Conservation (phyloP, 1,140 invertebrate genomes). For the Drosophila pallidifrons region DNA sequence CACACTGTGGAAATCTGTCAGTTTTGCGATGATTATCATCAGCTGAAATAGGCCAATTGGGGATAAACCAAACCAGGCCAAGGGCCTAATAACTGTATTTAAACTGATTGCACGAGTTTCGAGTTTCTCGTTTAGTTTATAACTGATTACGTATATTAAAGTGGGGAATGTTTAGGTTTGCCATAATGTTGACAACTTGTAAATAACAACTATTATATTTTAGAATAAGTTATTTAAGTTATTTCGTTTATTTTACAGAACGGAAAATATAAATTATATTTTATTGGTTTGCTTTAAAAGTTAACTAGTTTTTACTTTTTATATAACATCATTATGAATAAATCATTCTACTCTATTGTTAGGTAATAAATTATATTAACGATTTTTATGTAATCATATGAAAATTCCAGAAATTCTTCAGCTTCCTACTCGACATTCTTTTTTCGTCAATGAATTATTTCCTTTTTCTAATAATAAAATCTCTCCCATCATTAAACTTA, state of each 20-base stretch:
- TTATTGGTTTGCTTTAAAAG: no score
- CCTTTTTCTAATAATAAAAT: neutral
- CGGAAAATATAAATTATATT: neutral
- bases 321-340: no score
- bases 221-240: neutral
- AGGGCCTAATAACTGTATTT: constrained; percentile 7
- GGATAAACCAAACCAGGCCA: constrained; percentile 2
- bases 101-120: neutral
- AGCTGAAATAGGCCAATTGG: constrained; percentile 4
- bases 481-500: neutral
- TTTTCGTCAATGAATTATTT: neutral
- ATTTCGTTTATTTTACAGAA: neutral
- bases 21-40: constrained; percentile 2
- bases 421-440: no score
- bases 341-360: no score
- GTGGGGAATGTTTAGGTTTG: neutral
- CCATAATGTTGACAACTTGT: no score
- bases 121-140: neutral
- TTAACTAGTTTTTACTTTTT: no score
- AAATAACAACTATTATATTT: no score
- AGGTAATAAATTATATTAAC: no score
- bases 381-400: no score
- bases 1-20: neutral
- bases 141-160: neutral
- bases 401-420: no score